Evolutionary conservation across 1,140 invertebrate genomes (phyloP).

Genomic region (Ctenoplectra terminalis): DNA sequence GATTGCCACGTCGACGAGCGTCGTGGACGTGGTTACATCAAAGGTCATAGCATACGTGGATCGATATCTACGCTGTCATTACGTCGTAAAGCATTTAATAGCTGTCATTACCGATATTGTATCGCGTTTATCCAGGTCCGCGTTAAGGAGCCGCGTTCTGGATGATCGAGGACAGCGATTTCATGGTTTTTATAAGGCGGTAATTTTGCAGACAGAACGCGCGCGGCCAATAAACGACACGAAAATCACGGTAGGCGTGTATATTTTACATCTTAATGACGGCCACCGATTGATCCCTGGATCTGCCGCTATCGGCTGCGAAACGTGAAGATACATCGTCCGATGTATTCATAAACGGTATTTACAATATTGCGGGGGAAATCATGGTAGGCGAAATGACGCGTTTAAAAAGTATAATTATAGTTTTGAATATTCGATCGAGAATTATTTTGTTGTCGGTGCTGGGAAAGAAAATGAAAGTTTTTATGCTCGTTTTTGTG

Average conservation of each 20-base stretch:
- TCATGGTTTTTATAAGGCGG: neutral
- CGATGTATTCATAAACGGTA: neutral
- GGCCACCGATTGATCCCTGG: neutral
- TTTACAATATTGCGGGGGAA: neutral
- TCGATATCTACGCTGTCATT: constrained; percentile 36
- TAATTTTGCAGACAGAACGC: constrained; percentile 4
- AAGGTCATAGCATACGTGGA: constrained; percentile 8
- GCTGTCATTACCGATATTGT: constrained; percentile 53
- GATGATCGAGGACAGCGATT: neutral
- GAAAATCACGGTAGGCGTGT: constrained; percentile 26
- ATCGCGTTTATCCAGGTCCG: constrained; percentile 34
- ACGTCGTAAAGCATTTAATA: constrained; percentile 53
- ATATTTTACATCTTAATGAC: constrained; percentile 27
- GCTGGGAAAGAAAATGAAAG: too few species aligned
- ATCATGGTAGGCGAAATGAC: neutral
- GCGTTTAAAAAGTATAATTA: neutral
- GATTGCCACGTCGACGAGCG: constrained; percentile 8
- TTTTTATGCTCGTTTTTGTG: too few species aligned
- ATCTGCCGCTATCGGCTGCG: neutral
- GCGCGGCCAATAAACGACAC: constrained; percentile 22
- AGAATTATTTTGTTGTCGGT: too few species aligned
- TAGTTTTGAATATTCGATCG: too few species aligned
- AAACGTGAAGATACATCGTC: neutral
- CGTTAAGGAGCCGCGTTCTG: constrained; percentile 22
- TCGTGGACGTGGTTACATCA: neutral